Conservation (phyloP, 2,797 vertebrate genomes). For the Thunnus albacares region DNA sequence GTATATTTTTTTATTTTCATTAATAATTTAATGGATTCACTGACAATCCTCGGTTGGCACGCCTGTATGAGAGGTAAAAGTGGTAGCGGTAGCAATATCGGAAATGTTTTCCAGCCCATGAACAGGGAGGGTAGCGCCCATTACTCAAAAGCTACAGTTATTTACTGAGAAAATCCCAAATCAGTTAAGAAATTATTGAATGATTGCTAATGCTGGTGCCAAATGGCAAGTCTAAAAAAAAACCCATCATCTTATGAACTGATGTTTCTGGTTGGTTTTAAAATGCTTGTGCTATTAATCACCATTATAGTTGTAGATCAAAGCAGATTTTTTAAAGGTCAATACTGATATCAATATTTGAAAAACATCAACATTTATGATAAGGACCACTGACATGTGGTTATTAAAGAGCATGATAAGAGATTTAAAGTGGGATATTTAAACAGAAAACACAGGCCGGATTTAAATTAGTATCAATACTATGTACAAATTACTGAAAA, state of each 20-base stretch:
- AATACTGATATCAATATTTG: no score
- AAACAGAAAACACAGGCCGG: no score
- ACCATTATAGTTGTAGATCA: neutral
- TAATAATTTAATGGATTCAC: neutral
- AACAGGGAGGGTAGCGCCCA: neutral
- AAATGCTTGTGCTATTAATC: neutral
- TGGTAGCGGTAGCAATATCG: neutral
- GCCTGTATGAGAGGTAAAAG: neutral
- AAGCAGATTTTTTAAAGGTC: no score
- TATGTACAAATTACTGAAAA: no score
- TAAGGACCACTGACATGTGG: no score
- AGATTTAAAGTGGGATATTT: no score
- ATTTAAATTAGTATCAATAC: no score
- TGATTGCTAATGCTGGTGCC: neutral
- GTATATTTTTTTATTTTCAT: neutral
- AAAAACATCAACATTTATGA: no score
- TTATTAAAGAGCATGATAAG: no score
- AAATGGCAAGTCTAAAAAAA: neutral
- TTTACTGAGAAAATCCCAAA: neutral
- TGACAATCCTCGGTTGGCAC: neutral
- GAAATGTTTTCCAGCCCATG: neutral
- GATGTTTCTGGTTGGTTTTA: neutral
- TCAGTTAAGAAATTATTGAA: neutral
- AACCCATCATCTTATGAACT: neutral
- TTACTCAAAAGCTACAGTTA: neutral